These are phyloP conservation scores for Schizothorax lantsangensis DNA, from an alignment of 2,797 vertebrate genomes.

Conservation along the genomic window DNA sequence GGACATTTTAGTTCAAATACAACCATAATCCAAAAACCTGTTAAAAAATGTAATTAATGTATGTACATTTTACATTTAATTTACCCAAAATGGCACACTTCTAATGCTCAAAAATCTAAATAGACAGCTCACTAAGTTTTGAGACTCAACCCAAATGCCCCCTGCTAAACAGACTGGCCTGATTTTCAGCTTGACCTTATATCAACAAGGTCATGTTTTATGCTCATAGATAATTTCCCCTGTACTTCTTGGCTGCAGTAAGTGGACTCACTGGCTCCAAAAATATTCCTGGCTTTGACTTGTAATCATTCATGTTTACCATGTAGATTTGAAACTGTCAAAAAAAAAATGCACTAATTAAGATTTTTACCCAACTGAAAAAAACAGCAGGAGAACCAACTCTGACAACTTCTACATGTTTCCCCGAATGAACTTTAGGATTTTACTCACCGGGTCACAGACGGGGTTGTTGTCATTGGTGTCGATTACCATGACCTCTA, in stretches of 20 bases:
- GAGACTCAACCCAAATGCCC: neutral
- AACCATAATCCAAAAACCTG: neutral
- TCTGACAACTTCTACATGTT: neutral
- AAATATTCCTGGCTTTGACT: slow-evolving; percentile 21
- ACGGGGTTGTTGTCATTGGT: slow-evolving; percentile 94
- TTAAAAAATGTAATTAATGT: neutral
- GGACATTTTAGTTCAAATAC: neutral
- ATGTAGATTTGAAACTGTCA: slow-evolving; percentile 1
- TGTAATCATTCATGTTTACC: slow-evolving; percentile 7
- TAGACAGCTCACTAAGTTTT: neutral
- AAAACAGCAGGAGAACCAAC: neutral
- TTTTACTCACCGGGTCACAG: slow-evolving; percentile 87
- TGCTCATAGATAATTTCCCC: neutral
- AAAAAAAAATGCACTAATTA: neutral
- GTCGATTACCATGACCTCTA: slow-evolving; percentile 90
- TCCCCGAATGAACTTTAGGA: neutral
- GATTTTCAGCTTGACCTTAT: slow-evolving; percentile 14
- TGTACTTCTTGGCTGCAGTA: neutral
- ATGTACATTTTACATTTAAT: neutral
- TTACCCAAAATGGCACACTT: no score
- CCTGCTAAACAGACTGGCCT: slow-evolving; percentile 3
- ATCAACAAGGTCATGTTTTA: slow-evolving; percentile 29
- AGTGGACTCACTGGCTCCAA: neutral
- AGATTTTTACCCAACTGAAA: neutral
- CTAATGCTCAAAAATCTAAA: neutral